Percentiles rank a stretch among this genome's conserved stretches.
Evolutionary conservation across 1,140 invertebrate species (phyloP).

Genomic region (Zaprionus lachaisei): DNA sequence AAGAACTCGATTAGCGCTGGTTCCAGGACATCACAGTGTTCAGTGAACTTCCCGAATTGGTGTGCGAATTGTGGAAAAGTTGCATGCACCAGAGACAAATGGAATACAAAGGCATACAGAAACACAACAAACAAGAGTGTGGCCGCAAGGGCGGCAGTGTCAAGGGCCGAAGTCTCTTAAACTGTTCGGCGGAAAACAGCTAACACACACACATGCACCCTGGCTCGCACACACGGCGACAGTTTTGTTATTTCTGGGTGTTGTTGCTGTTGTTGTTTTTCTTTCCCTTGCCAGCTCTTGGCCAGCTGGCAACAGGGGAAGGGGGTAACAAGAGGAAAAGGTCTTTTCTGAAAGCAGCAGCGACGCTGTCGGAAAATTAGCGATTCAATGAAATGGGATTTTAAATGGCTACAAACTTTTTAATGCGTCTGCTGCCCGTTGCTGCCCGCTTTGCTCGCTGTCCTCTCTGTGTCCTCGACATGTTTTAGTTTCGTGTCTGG

Average conservation of each 20-base stretch:
- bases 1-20: background rate
- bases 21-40: background rate
- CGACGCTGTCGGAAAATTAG: conserved; percentile 78
- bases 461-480: conserved; percentile 48
- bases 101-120: background rate
- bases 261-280: background rate
- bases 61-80: conserved; percentile 11
- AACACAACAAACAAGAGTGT: background rate
- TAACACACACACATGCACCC: background rate
- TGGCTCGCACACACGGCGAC: background rate
- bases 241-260: conserved; percentile 7
- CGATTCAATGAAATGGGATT: conserved; percentile 84
- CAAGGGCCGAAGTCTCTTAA: conserved; percentile 3
- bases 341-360: conserved; percentile 45
- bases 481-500: conserved; percentile 66
- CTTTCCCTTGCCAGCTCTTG: background rate
- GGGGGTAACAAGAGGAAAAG: conserved; percentile 37
- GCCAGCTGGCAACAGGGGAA: background rate
- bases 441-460: background rate
- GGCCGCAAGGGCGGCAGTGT: background rate
- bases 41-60: background rate
- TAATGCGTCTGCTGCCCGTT: conserved; percentile 64
- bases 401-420: conserved; percentile 84
- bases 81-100: conserved; percentile 3
- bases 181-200: conserved; percentile 2